Evolutionary conservation across 2,797 vertebrate species (phyloP).

Genomic region (Scolopax rusticola): DNA sequence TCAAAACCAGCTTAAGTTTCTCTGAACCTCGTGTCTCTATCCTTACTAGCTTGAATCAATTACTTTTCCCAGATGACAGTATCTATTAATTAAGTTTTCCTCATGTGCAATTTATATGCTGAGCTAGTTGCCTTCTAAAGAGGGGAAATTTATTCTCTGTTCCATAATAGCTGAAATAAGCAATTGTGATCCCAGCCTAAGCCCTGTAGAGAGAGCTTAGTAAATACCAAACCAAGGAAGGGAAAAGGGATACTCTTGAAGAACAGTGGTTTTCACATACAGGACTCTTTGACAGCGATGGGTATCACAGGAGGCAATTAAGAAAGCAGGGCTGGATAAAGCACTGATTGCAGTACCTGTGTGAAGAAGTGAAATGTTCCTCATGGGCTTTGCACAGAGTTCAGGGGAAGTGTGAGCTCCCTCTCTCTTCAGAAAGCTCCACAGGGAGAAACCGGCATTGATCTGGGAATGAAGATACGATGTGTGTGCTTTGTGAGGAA

Average conservation of each 20-base stretch:
- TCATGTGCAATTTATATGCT: not conserved
- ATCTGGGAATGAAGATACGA: not conserved
- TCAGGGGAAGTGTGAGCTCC: not conserved
- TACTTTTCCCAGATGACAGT: not conserved
- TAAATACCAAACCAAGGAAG: not conserved
- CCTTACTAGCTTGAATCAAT: not conserved
- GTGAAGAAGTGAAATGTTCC: not conserved
- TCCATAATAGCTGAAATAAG: not conserved
- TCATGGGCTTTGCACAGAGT: not conserved
- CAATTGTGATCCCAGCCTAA: not conserved
- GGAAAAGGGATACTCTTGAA: not conserved
- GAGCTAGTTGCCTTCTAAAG: not conserved
- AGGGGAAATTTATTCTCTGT: not conserved
- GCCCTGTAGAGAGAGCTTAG: not conserved
- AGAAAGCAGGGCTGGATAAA: not conserved
- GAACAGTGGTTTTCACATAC: rapidly evolving
- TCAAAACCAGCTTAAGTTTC: slow-evolving; percentile 16
- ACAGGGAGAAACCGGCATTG: rapidly evolving
- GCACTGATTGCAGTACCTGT: not conserved
- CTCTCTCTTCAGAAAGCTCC: not conserved
- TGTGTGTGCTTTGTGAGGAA: not conserved
- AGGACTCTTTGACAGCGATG: not conserved
- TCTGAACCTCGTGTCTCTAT: not conserved
- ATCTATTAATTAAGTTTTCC: not conserved
- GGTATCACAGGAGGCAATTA: not conserved